phyloP scores from a whole-genome alignment of 2,888 invertebrate species.

The Aphodius granarius region DNA sequence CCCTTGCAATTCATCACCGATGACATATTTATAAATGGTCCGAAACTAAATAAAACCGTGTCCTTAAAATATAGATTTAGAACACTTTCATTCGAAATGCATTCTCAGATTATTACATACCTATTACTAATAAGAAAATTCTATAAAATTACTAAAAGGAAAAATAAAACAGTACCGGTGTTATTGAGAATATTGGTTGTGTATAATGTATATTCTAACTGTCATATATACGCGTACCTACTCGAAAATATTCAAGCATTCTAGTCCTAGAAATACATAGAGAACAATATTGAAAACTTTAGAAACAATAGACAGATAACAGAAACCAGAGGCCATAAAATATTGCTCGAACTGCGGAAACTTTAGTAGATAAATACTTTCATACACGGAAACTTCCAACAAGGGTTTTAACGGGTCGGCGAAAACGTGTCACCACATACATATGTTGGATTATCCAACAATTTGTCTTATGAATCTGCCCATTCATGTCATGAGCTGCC shows the following conservation, averaged over 20 bases:
- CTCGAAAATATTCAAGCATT: too few species aligned
- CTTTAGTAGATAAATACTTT: background rate
- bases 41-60: background rate
- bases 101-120: too few species aligned
- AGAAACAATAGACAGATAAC: background rate
- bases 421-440: background rate
- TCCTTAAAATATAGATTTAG: too few species aligned
- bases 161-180: too few species aligned
- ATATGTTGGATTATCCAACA: background rate
- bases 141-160: too few species aligned
- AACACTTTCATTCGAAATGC: too few species aligned
- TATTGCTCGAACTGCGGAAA: background rate
- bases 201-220: too few species aligned
- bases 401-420: background rate
- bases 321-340: background rate
- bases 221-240: too few species aligned
- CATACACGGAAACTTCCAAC: background rate
- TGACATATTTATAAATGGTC: background rate
- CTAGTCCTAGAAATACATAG: too few species aligned
- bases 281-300: background rate
- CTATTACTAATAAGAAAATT: too few species aligned
- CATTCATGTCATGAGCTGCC: background rate
- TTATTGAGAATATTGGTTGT: too few species aligned
- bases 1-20: background rate
- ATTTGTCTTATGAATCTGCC: background rate